Evolutionary conservation across 2,113 vertebrate species (phyloP).

Genomic region (Lepisosteus oculatus): DNA sequence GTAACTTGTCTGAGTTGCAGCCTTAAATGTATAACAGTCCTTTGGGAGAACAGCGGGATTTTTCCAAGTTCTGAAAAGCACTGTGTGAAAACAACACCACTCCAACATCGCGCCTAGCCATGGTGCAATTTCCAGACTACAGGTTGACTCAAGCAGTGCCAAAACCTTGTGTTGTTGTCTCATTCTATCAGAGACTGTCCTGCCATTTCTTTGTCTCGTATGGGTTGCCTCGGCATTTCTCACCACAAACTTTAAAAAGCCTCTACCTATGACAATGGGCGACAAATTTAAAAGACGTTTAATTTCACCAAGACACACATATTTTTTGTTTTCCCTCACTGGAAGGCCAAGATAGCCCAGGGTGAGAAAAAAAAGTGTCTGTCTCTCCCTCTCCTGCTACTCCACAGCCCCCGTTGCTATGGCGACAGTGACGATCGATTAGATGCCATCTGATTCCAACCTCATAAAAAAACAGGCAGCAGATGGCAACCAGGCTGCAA

Average conservation of each 20-base stretch:
- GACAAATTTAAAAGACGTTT: neutral
- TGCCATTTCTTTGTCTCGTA: too few species aligned
- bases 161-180: too few species aligned
- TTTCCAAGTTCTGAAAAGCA: too few species aligned
- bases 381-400: conserved; percentile 65
- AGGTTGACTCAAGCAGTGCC: too few species aligned
- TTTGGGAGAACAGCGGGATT: too few species aligned
- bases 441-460: conserved; percentile 80
- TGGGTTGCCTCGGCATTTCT: too few species aligned
- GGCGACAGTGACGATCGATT: conserved; percentile 84
- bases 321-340: conserved; percentile 42
- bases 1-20: too few species aligned
- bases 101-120: too few species aligned
- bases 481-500: conserved; percentile 78
- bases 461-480: conserved; percentile 78
- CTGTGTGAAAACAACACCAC: too few species aligned
- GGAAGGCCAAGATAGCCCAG: conserved; percentile 67
- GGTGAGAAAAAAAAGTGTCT: conserved; percentile 54
- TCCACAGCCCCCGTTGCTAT: conserved; percentile 83
- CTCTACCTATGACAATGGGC: neutral
- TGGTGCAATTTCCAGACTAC: too few species aligned
- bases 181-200: too few species aligned
- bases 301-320: conserved; percentile 18
- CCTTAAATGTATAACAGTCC: too few species aligned
- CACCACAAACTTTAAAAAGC: neutral